Base-by-base conservation (phyloP, 2,797 vertebrate species). In the Cryptoprocta ferox region DNA sequence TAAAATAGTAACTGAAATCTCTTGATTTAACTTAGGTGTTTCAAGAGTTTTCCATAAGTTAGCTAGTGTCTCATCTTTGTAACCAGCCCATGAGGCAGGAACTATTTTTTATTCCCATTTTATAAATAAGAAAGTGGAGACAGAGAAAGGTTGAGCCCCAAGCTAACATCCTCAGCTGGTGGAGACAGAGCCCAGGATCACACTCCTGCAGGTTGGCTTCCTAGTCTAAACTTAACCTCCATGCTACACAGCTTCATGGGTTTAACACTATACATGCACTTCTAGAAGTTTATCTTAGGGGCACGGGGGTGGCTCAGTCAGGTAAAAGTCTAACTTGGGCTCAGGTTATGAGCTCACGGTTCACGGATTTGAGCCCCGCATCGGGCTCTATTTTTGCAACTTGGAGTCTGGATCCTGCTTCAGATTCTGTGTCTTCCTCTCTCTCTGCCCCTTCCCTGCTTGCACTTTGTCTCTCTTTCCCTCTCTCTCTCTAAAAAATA, bases 131-230 rank as follows among this genome's bases (percentile, higher is more conserved):
- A 37, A 81, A 65, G 30, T 42, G 16, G 26, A 56, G 30, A 35
- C 50, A 73, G 18, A 26, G 42, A 80, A 28, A 89, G 5, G 2
- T 2, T n/a, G 7, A 85, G 16, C 13, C 37, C 10, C 1, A 39
- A 28, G 19, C 4, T 48, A 28, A 82, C 8, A 8, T 7, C 18
- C 3, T 94, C 10, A 87, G 12, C 18, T 68, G 19, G 2, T 14
- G 1, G 32, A 90, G 59, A 65, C 0, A 48, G 5, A 89, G 0
- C 2, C 7, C 42, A 28, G 37, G 79, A 32, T 59, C 12, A 32
- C 3, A 42, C 5, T 0, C 4, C 39, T 71, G 6, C 4, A 39
- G 11, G 45, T 7, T 4, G 11, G 1, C 6, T 71, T 11, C 8
- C 59, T 71, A 18, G 1, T 6, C 88, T 59, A 65, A 53, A 89